phyloP scores from a whole-genome alignment of 1,140 invertebrate genomes.

The Bombus consobrinus region DNA sequence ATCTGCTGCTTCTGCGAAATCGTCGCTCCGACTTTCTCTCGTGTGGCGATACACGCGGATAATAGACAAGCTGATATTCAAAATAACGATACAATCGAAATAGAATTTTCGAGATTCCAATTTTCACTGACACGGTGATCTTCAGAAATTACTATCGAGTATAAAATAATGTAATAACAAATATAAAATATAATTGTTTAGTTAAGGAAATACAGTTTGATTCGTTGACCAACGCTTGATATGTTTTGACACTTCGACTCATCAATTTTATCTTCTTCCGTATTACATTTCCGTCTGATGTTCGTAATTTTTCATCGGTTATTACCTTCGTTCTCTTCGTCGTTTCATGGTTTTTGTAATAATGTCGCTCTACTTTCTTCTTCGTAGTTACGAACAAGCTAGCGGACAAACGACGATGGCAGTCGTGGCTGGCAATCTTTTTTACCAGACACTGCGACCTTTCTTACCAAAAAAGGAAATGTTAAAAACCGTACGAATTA shows the following conservation, averaged over 20 bases:
- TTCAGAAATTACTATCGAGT: neutral
- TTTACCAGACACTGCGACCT: no score
- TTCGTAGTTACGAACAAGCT: no score
- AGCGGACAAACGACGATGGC: no score
- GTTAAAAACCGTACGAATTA: no score
- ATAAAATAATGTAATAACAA: neutral
- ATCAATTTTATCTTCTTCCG: neutral
- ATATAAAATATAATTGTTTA: neutral
- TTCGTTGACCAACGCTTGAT: neutral
- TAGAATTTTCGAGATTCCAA: neutral
- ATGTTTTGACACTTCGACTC: neutral
- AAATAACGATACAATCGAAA: neutral
- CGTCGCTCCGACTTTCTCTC: neutral
- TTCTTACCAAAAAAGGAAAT: no score
- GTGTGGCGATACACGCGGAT: neutral
- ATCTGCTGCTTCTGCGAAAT: conserved; percentile 11
- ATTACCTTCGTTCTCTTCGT: neutral
- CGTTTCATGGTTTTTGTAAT: no score
- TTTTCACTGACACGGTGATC: neutral
- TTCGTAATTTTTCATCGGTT: no score
- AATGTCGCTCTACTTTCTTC: no score
- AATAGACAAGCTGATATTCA: neutral
- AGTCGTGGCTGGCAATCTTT: no score
- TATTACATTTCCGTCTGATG: no score
- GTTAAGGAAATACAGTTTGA: no score